These are phyloP conservation scores for Cyprinodon diabolis DNA, from an alignment of 2,797 vertebrate species.

Conservation along the genomic window DNA sequence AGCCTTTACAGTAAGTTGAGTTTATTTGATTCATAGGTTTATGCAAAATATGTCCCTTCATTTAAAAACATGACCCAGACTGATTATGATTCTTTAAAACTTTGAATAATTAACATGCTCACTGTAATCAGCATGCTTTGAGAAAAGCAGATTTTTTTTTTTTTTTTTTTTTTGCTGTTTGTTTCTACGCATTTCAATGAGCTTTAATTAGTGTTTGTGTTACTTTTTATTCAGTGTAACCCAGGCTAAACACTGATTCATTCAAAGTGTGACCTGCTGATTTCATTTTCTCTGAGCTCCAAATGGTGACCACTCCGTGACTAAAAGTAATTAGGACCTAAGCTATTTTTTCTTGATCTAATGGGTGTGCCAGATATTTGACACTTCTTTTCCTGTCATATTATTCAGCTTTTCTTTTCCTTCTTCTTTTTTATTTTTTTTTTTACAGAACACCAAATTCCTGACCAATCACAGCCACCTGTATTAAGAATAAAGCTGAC, in stretches of 20 bases:
- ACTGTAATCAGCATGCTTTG: conserved; percentile 2
- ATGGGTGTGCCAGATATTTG: too few relatives aligned
- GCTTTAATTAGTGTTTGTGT: not conserved
- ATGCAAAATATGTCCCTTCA: conserved; percentile 42
- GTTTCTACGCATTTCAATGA: not conserved
- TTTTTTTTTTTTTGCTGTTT: conserved; percentile 1
- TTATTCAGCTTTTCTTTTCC: too few relatives aligned
- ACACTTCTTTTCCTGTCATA: too few relatives aligned
- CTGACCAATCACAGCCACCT: too few relatives aligned
- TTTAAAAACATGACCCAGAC: conserved; percentile 37
- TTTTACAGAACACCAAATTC: not conserved
- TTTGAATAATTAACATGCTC: conserved; percentile 26
- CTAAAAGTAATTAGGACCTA: not conserved
- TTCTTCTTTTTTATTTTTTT: too few relatives aligned
- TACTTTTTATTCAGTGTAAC: not conserved
- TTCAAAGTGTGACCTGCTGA: too few relatives aligned
- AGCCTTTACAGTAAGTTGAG: conserved; percentile 17
- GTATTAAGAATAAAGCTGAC: too few relatives aligned
- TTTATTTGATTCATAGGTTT: conserved; percentile 45
- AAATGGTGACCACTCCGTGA: not conserved
- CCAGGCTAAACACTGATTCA: not conserved
- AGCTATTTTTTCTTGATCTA: too few relatives aligned
- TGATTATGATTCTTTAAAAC: conserved; percentile 33
- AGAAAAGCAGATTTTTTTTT: conserved; percentile 3
- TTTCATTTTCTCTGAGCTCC: not conserved